Percentiles rank a stretch among this genome's conserved stretches.
These are phyloP conservation scores for Myrmecobius fasciatus DNA, from an alignment of 2,113 vertebrate genomes.

Conservation along the genomic window DNA sequence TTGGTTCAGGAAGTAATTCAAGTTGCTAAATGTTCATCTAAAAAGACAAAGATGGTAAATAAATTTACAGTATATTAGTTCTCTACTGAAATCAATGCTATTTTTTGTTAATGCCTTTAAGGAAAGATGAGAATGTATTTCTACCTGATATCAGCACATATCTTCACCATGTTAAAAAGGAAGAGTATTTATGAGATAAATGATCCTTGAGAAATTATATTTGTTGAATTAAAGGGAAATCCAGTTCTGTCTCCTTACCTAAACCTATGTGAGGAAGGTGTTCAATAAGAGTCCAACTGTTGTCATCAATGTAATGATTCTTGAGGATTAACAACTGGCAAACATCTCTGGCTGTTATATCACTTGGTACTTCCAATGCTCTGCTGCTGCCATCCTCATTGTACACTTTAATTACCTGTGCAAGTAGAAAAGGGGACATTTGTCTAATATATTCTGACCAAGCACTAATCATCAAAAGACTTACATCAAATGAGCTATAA, in stretches of 20 bases:
- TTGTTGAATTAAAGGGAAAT: constrained; percentile 42
- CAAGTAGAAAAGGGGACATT: constrained; percentile 31
- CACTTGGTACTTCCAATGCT: constrained; percentile 94
- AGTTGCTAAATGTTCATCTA: background rate
- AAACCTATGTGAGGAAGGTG: constrained; percentile 87
- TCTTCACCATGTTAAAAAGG: background rate
- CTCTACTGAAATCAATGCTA: constrained; percentile 16
- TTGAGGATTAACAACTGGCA: constrained; percentile 96
- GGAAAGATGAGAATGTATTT: constrained; percentile 21
- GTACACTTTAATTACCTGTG: constrained; percentile 97
- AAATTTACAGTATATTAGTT: constrained; percentile 16
- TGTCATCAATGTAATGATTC: constrained; percentile 95
- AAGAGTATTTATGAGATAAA: background rate
- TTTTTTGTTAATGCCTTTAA: background rate
- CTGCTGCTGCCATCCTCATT: constrained; percentile 96
- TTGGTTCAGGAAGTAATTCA: constrained; percentile 16
- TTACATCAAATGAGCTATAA: background rate
- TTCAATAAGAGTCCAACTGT: constrained; percentile 97
- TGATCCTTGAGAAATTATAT: background rate
- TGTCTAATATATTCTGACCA: background rate
- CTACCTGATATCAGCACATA: background rate
- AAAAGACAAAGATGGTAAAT: background rate
- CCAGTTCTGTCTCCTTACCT: constrained; percentile 84
- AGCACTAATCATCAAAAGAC: constrained; percentile 1
- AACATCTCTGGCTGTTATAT: constrained; percentile 93